Percentiles rank a stretch among this genome's conserved stretches.
phyloP scores from a whole-genome alignment of 1,140 invertebrate genomes.

The Zophobas atratus region DNA sequence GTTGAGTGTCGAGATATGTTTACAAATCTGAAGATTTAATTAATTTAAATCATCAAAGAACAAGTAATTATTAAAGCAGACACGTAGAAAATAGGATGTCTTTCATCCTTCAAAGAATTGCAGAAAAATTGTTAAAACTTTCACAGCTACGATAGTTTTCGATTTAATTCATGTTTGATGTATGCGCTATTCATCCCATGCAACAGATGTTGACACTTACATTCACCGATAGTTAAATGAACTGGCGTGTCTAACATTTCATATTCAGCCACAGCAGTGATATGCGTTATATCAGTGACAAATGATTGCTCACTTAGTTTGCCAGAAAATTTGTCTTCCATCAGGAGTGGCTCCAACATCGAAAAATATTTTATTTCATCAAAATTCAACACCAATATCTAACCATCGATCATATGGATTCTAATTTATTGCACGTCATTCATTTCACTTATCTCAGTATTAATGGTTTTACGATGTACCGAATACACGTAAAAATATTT shows the following conservation, averaged over 20 bases:
- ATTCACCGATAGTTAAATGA: constrained; percentile 38
- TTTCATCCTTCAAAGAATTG: background rate
- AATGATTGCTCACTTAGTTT: constrained; percentile 32
- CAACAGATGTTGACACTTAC: constrained; percentile 42
- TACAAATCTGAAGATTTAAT: background rate
- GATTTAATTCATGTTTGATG: constrained; percentile 14
- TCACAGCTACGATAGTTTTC: background rate
- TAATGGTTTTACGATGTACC: constrained; percentile 1
- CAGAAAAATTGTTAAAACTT: constrained; percentile 4
- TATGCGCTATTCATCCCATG: constrained; percentile 18
- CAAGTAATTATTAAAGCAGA: background rate
- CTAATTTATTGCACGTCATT: constrained; percentile 3
- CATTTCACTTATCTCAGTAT: background rate
- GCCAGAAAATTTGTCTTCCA: constrained; percentile 12
- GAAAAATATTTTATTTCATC: constrained; percentile 26
- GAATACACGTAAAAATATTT: background rate
- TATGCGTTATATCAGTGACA: constrained; percentile 13
- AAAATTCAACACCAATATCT: constrained; percentile 6
- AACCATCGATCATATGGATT: constrained; percentile 1
- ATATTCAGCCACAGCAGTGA: constrained; percentile 17
- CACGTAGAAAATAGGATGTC: background rate
- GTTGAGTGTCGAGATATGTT: constrained; percentile 9
- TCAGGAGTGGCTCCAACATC: background rate
- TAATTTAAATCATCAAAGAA: background rate
- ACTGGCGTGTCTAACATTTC: constrained; percentile 38